A percentile compares a stretch with the other conserved stretches of the same genome.
Evolutionary conservation across 2,888 invertebrate genomes (phyloP).

Genomic region (Slavum lentiscoides): DNA sequence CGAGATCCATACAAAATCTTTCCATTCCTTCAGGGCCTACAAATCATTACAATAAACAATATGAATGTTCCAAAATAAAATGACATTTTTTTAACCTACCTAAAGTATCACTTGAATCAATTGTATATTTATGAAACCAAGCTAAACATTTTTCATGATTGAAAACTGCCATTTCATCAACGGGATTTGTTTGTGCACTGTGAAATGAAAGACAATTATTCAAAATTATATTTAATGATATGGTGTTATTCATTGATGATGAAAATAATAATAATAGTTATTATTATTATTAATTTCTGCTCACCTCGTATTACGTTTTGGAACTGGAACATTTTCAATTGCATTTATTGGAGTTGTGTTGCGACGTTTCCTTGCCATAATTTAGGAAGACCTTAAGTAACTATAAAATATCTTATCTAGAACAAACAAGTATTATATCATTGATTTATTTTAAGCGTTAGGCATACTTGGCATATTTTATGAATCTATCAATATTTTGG

Average conservation of each 20-base stretch:
- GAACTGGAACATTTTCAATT: conserved; percentile 36
- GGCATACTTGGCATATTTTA: no score
- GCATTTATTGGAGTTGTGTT: conserved; percentile 39
- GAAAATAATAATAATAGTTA: no score
- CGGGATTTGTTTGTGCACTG: conserved; percentile 33
- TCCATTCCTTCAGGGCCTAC: conserved; percentile 91
- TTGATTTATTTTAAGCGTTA: not conserved
- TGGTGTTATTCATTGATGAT: no score
- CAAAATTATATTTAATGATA: not conserved
- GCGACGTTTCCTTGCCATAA: conserved; percentile 44
- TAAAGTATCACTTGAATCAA: conserved; percentile 77
- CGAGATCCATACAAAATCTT: conserved; percentile 89
- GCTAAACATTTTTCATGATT: conserved; percentile 81
- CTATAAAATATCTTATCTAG: not conserved
- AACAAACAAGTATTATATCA: not conserved
- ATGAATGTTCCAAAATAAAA: not conserved
- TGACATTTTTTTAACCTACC: conserved; percentile 61
- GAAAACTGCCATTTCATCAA: conserved; percentile 61
- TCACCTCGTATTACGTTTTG: conserved; percentile 35
- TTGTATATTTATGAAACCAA: conserved; percentile 90
- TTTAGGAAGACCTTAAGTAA: not conserved
- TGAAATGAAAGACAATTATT: not conserved
- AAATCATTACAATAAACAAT: conserved; percentile 23
- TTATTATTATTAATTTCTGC: not conserved
- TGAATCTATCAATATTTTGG: no score